A percentile compares a stretch with the other conserved stretches of the same genome.
phyloP scores from a whole-genome alignment of 2,797 vertebrate genomes.

The Decapterus maruadsi region DNA sequence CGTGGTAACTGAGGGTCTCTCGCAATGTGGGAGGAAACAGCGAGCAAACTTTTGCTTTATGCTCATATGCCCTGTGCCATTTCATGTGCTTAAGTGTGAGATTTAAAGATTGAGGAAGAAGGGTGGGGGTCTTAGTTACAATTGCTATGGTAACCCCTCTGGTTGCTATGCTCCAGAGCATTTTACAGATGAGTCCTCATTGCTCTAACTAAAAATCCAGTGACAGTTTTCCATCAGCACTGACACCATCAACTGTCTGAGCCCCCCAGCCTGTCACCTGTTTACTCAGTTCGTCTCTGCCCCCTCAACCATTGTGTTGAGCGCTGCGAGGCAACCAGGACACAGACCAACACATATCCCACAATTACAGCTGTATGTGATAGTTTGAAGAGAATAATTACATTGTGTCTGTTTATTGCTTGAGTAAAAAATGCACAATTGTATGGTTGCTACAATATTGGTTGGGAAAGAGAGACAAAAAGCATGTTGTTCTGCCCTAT shows the following conservation, averaged over 20 bases:
- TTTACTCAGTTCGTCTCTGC: constrained; percentile 21
- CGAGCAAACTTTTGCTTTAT: not conserved
- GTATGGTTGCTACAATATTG: not conserved
- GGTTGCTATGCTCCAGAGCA: constrained; percentile 59
- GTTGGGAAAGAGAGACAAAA: not conserved
- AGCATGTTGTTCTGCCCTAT: not conserved
- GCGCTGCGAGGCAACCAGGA: constrained; percentile 19
- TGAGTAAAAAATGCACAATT: not conserved
- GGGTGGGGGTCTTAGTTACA: constrained; percentile 37
- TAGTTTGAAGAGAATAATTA: constrained; percentile 55
- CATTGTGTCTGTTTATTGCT: constrained; percentile 13
- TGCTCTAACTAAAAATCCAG: constrained; percentile 22
- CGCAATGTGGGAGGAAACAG: no score
- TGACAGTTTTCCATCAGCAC: constrained; percentile 19
- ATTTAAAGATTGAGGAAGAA: not conserved
- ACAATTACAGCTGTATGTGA: constrained; percentile 53
- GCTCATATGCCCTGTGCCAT: not conserved
- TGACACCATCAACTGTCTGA: constrained; percentile 14
- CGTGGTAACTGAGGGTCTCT: constrained; percentile 13
- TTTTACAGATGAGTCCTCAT: constrained; percentile 46
- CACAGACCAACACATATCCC: constrained; percentile 46
- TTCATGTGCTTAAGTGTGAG: not conserved
- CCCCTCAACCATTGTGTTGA: not conserved
- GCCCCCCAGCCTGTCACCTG: constrained; percentile 4
- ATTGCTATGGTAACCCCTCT: constrained; percentile 72